These are phyloP conservation scores for Chironomus tepperi DNA, from an alignment of 1,140 invertebrate genomes.

Conservation along the genomic window DNA sequence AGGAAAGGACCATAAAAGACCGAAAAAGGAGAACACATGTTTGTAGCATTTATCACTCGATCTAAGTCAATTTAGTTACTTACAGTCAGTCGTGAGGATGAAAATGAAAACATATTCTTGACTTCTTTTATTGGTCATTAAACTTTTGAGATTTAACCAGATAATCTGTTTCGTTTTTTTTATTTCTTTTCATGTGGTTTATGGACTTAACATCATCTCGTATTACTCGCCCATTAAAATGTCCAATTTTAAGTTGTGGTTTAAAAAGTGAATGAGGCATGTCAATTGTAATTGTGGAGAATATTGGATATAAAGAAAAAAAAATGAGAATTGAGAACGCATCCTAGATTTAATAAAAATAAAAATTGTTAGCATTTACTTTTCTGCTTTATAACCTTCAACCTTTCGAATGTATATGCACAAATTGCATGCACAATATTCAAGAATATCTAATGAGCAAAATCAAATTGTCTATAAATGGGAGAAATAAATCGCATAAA, in stretches of 20 bases:
- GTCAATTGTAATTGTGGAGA: not conserved
- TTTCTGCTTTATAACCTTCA: not conserved
- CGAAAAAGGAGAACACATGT: not conserved
- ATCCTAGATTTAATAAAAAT: not conserved
- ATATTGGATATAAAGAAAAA: too few relatives aligned
- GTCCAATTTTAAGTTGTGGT: not conserved
- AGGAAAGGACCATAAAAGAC: not conserved
- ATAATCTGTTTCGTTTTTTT: not conserved
- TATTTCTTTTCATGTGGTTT: not conserved
- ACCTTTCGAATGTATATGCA: not conserved
- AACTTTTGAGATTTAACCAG: constrained; percentile 12
- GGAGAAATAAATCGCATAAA: not conserved
- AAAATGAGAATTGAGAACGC: constrained; percentile 6
- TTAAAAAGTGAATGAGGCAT: not conserved
- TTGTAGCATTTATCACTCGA: constrained; percentile 1
- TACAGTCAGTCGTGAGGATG: too few relatives aligned
- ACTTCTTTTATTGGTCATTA: constrained; percentile 1
- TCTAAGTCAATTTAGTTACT: constrained; percentile 5
- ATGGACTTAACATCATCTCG: not conserved
- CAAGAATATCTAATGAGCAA: not conserved
- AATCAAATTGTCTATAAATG: constrained; percentile 2
- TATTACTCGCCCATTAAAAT: not conserved
- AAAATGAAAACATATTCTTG: not conserved
- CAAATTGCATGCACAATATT: not conserved
- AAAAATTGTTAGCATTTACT: too few relatives aligned